These are phyloP conservation scores for Apis mellifera DNA, from an alignment of 1,140 invertebrate species.

Conservation along the genomic window Amel_HAv3.1 CM009931.2:8487501-8488000, in stretches of 20 bases:
- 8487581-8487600: too few relatives aligned
- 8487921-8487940: conserved; percentile 73
- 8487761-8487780: not conserved
- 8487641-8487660: too few relatives aligned
- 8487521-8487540: too few relatives aligned
- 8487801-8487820: not conserved
- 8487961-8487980: conserved; percentile 50
- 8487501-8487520: too few relatives aligned
- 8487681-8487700: too few relatives aligned
- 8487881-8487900: conserved; percentile 54
- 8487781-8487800: not conserved
- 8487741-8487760: not conserved
- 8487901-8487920: conserved; percentile 73
- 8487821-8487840: conserved; percentile 9
- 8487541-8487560: too few relatives aligned
- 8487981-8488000: conserved; percentile 40
- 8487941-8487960: conserved; percentile 63
- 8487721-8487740: too few relatives aligned
- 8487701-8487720: too few relatives aligned
- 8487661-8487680: too few relatives aligned
- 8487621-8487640: too few relatives aligned
- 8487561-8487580: too few relatives aligned
- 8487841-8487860: conserved; percentile 2
- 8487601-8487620: too few relatives aligned
- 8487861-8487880: conserved; percentile 58